phyloP scores from a whole-genome alignment of 2,797 vertebrate species.

The Aeoliscus strigatus region DNA sequence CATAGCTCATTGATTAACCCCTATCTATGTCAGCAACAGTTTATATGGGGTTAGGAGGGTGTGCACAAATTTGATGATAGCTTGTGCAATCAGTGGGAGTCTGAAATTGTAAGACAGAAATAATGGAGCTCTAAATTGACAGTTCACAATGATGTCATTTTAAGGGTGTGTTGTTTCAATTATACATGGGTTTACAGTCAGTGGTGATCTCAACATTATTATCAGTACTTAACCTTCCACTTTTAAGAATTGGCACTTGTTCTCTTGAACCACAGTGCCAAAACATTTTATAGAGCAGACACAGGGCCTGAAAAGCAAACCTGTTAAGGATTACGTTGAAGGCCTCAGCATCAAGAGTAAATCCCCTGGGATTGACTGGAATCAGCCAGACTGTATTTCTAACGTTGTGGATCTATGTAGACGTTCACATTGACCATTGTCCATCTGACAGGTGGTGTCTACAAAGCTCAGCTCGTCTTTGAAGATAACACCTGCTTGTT shows the following conservation, averaged over 20 bases:
- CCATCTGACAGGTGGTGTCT: conserved; percentile 24
- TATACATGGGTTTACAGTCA: conserved; percentile 46
- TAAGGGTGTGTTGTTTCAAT: conserved; percentile 44
- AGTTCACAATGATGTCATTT: conserved; percentile 52
- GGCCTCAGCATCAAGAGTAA: conserved; percentile 34
- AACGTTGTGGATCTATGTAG: conserved; percentile 28
- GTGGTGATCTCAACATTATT: conserved; percentile 56
- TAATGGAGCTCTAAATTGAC: conserved; percentile 1
- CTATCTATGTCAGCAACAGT: conserved; percentile 51
- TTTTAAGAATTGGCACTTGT: conserved; percentile 47
- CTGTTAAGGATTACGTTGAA: conserved; percentile 50
- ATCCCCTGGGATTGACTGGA: conserved; percentile 35
- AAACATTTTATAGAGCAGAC: conserved; percentile 49
- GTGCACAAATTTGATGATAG: conserved; percentile 38
- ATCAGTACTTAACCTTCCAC: conserved; percentile 57
- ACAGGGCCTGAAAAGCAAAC: conserved; percentile 45
- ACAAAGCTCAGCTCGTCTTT: conserved; percentile 1
- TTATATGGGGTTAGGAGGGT: conserved; percentile 41
- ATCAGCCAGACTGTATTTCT: conserved; percentile 35
- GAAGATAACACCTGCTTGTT: background rate
- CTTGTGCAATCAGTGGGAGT: background rate
- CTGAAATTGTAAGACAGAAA: conserved; percentile 12
- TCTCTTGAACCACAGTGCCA: conserved; percentile 45
- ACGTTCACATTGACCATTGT: conserved; percentile 32
- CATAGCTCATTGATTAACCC: conserved; percentile 36